Percentiles rank a stretch among this genome's conserved stretches.
Conservation (phyloP, 2,888 invertebrate species). For the Noctua comes region DNA sequence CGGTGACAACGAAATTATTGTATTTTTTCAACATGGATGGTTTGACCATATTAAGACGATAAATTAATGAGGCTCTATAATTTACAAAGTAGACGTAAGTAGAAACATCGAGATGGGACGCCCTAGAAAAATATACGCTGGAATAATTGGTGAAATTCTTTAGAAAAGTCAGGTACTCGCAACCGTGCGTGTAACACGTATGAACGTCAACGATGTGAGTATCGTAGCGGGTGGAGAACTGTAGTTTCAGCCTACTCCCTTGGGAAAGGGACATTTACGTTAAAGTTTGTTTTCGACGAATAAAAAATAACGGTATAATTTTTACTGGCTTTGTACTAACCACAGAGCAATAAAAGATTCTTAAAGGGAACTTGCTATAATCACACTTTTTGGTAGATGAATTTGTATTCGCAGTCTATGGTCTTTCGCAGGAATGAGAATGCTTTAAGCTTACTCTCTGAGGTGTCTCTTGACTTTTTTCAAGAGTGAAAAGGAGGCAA, state of each 20-base stretch:
- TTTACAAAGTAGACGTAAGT: neutral
- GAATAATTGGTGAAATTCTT: neutral
- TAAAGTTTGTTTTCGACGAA: neutral
- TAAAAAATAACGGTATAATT: neutral
- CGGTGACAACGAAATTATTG: neutral
- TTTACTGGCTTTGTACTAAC: neutral
- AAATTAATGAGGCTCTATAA: neutral
- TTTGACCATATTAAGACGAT: neutral
- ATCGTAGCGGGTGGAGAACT: neutral
- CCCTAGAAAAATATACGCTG: neutral
- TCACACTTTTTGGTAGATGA: neutral
- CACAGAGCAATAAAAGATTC: neutral
- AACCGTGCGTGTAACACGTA: neutral
- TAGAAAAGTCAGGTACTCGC: neutral
- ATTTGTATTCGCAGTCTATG: neutral
- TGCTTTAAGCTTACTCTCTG: neutral
- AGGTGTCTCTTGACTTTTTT: neutral
- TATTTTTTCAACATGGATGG: neutral
- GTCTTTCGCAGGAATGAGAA: neutral
- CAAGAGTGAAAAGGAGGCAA: neutral
- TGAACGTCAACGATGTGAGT: neutral
- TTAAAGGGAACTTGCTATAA: neutral
- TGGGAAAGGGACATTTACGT: neutral
- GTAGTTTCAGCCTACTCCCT: neutral
- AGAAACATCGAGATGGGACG: neutral